Percentiles rank a stretch among this genome's conserved stretches.
Conservation (phyloP, 2,113 vertebrate species). For the Tor tambroides region DNA sequence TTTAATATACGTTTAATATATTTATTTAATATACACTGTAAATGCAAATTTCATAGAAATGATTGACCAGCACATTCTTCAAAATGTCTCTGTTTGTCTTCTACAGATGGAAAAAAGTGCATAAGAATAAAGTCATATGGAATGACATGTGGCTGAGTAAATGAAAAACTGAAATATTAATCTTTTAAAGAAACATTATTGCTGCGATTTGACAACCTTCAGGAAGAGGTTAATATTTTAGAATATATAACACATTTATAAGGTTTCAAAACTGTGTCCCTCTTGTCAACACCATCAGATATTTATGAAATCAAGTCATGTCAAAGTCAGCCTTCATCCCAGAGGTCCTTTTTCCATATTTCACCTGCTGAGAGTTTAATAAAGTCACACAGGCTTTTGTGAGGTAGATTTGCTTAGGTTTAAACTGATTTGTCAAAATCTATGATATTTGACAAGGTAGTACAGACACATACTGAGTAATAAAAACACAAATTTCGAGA, state of each 20-base stretch:
- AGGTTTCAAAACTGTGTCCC: background rate
- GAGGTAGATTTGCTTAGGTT: slow-evolving; percentile 5
- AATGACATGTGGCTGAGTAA: background rate
- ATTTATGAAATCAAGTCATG: slow-evolving; percentile 7
- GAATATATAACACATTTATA: background rate
- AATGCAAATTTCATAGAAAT: no score
- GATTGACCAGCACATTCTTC: no score
- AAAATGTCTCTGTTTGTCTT: background rate
- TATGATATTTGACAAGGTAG: background rate
- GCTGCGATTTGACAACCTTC: background rate
- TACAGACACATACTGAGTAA: background rate
- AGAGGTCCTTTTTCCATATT: background rate
- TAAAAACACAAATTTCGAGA: background rate
- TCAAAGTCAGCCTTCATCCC: slow-evolving; percentile 11
- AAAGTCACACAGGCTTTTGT: background rate
- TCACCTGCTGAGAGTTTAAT: background rate
- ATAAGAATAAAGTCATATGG: background rate
- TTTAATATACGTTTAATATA: no score
- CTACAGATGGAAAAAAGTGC: background rate
- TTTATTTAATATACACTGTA: no score
- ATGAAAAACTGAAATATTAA: background rate
- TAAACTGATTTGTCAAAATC: background rate
- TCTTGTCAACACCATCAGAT: slow-evolving; percentile 26
- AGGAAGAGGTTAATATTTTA: background rate
- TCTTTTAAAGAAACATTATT: background rate